phyloP scores from a whole-genome alignment of 2,113 vertebrate species.

The Halcyon senegalensis region DNA sequence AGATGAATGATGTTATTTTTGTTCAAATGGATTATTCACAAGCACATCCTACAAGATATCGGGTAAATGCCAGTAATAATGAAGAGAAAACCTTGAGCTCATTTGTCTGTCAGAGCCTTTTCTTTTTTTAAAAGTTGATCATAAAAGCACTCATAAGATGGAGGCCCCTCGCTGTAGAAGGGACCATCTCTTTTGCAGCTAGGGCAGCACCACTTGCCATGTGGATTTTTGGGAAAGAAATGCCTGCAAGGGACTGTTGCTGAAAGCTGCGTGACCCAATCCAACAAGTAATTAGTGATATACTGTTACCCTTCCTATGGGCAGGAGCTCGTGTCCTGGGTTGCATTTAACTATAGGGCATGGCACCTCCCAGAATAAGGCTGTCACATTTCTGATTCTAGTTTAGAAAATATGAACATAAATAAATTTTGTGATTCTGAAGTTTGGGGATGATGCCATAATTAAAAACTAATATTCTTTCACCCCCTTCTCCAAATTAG shows the following conservation, averaged over 20 bases:
- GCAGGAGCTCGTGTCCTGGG: background rate
- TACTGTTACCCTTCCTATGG: background rate
- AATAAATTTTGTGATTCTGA: background rate
- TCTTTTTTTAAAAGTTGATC: background rate
- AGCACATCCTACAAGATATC: background rate
- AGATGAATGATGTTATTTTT: background rate
- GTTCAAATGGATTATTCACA: conserved; percentile 18
- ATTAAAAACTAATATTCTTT: background rate
- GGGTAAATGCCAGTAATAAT: background rate
- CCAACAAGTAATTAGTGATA: background rate
- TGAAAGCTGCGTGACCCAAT: background rate
- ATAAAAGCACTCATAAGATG: background rate
- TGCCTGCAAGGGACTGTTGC: background rate
- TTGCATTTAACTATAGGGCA: background rate
- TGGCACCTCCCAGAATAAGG: background rate
- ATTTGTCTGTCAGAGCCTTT: background rate
- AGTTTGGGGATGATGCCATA: background rate
- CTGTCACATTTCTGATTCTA: background rate
- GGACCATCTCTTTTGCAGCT: background rate
- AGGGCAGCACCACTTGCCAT: background rate
- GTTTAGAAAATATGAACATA: background rate
- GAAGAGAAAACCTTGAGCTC: background rate
- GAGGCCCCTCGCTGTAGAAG: background rate
- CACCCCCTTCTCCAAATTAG: background rate
- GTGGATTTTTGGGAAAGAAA: background rate